Conservation (phyloP, 2,797 vertebrate genomes). For the Rhyacichthys aspro region DNA sequence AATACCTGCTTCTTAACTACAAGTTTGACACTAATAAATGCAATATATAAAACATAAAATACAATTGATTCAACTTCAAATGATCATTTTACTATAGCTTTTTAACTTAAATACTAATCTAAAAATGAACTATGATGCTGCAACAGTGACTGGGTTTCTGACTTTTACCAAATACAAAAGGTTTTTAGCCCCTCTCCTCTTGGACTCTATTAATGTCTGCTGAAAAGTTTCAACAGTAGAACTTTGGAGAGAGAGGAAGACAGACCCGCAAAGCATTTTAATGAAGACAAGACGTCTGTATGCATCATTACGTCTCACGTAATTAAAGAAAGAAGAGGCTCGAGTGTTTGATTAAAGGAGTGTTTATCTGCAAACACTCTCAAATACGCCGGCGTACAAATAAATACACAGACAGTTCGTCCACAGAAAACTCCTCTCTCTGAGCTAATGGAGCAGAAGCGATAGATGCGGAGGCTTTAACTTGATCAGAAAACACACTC, state of each 20-base stretch:
- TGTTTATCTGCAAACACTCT: constrained; percentile 51
- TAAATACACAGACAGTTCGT: background rate
- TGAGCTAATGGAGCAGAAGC: constrained; percentile 66
- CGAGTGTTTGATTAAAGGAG: constrained; percentile 74
- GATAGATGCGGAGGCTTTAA: constrained; percentile 43
- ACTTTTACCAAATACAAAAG: too few relatives aligned
- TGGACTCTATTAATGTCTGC: background rate
- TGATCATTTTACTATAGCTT: too few relatives aligned
- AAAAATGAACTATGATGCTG: too few relatives aligned
- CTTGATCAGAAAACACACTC: constrained; percentile 44
- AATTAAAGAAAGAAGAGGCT: constrained; percentile 75
- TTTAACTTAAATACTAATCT: too few relatives aligned
- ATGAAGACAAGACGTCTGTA: constrained; percentile 62
- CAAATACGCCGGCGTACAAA: constrained; percentile 12
- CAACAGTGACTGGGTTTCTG: too few relatives aligned
- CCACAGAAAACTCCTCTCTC: constrained; percentile 2
- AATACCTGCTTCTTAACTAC: too few relatives aligned
- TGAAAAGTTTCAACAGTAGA: constrained; percentile 43
- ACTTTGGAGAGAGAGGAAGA: constrained; percentile 20
- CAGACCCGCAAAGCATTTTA: constrained; percentile 37
- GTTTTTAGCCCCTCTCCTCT: too few relatives aligned
- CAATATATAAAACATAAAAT: too few relatives aligned
- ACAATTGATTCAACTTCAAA: too few relatives aligned
- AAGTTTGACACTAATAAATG: too few relatives aligned
- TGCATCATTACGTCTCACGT: constrained; percentile 70